Percentiles rank a stretch among this genome's conserved stretches.
Conservation (phyloP, 2,113 vertebrate species). For the Pteruthius melanotis region DNA sequence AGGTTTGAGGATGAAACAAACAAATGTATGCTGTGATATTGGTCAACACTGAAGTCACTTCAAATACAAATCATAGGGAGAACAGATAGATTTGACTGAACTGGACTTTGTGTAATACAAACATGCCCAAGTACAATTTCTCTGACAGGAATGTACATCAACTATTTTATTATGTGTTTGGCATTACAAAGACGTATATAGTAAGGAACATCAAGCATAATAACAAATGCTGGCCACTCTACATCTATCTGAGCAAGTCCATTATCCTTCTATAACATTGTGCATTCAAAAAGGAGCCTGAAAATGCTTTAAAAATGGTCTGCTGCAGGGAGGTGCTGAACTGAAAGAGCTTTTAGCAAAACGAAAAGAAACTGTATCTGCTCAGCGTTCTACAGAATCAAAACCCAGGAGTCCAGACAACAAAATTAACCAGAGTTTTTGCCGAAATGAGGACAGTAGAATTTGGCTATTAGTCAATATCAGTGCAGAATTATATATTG, state of each 20-base stretch:
- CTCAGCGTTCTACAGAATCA: not conserved
- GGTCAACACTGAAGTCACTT: slow-evolving; percentile 22
- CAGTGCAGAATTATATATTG: not conserved
- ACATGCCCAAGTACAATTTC: not conserved
- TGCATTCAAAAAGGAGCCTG: not conserved
- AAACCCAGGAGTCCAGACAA: not conserved
- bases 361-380: not conserved
- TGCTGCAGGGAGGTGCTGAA: not conserved
- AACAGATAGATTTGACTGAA: not conserved
- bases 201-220: not conserved
- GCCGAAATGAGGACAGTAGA: not conserved
- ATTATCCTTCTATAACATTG: not conserved
- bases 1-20: slow-evolving; percentile 34
- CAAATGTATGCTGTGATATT: slow-evolving; percentile 25
- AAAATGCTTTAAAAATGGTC: not conserved
- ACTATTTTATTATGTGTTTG: not conserved
- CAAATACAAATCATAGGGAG: not conserved
- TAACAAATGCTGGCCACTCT: not conserved
- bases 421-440: not conserved
- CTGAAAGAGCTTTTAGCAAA: not conserved
- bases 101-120: not conserved
- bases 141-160: not conserved
- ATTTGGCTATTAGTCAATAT: not conserved
- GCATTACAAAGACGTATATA: not conserved
- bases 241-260: not conserved